Base-by-base conservation (phyloP, 2,888 invertebrate genomes). In the Galeopsomyia nigrocyanea region DNA sequence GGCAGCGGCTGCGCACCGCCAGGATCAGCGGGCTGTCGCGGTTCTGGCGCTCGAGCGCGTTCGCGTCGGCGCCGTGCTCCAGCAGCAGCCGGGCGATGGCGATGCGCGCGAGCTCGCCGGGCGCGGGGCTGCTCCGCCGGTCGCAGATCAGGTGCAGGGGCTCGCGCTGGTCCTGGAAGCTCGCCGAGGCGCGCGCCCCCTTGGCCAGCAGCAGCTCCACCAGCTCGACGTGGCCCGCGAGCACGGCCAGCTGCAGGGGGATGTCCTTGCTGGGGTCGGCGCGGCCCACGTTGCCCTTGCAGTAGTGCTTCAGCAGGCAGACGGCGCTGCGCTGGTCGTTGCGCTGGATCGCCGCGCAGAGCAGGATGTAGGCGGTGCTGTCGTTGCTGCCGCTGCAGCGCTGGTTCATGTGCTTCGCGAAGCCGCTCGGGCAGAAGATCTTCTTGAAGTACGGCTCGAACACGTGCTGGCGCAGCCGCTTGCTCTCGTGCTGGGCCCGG, bases 281-380 rank as follows among this genome's bases (percentile, higher is more conserved):
- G 9, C 46, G 51, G 14, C 64, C 64, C 55, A 55, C 57, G 19
- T 61, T 66, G 1, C 66, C 55, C 21, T 56, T 71, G 39, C 71
- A 71, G 16, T 71, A 56, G 26, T 61, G 22, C 14, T 17, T 53
- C 2, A 71, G 17, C 3, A 71, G 39, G 6, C 26, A 26, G 31
- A 19, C 31, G 55, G 71, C 71, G 53, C 49, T 66, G n/a, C 21
- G 46, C 17, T 31, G 64, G 49, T 66, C 66, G 53, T 66, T 66
- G 21, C 66, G 50, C 60, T 66, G 55, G 39, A 71, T 71, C 16
- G 71, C 71, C 49, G 65, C 71, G 22, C 71, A 71, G 19, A 71
- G 16, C 13, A 71, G 61, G 22, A 71, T 66, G 22, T 71, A 71
- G 19, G 53, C 53, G 14, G 66, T 66, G 55, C 66, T 66, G 47